phyloP scores from a whole-genome alignment of 2,888 invertebrate species.

The Melinopterus prodromus region DNA sequence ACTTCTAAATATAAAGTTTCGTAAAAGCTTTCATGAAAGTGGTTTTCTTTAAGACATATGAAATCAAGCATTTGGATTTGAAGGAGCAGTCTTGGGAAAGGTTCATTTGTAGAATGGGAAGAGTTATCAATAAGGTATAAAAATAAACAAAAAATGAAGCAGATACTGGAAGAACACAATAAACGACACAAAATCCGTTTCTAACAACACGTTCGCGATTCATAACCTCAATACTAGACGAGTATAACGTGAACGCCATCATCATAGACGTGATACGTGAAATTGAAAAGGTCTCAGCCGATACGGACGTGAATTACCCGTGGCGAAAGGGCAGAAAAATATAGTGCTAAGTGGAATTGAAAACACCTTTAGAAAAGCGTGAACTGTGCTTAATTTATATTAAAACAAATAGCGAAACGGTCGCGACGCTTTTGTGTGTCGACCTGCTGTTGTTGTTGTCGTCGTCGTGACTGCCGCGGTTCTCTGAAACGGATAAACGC shows the following conservation, averaged over 20 bases:
- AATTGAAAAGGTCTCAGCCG: neutral
- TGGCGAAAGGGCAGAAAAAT: neutral
- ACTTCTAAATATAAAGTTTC: too few relatives aligned
- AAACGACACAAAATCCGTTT: too few relatives aligned
- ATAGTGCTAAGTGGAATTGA: neutral
- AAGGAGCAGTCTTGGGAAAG: too few relatives aligned
- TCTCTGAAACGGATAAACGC: neutral
- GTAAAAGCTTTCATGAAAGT: too few relatives aligned
- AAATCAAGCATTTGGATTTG: too few relatives aligned
- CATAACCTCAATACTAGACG: too few relatives aligned
- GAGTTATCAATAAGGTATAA: too few relatives aligned
- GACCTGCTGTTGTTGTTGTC: neutral
- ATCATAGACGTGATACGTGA: neutral
- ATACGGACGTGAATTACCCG: neutral
- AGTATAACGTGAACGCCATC: neutral
- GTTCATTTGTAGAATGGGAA: too few relatives aligned
- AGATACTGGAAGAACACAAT: too few relatives aligned
- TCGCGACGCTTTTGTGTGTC: neutral
- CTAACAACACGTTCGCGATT: too few relatives aligned
- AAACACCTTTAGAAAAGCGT: neutral
- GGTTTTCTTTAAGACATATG: too few relatives aligned
- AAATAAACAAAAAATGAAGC: too few relatives aligned
- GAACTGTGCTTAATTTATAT: neutral
- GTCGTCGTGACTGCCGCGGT: neutral
- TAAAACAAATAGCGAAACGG: constrained; percentile 4